phyloP scores from a whole-genome alignment of 2,888 invertebrate genomes.

The Ernsta delagoae region DNA sequence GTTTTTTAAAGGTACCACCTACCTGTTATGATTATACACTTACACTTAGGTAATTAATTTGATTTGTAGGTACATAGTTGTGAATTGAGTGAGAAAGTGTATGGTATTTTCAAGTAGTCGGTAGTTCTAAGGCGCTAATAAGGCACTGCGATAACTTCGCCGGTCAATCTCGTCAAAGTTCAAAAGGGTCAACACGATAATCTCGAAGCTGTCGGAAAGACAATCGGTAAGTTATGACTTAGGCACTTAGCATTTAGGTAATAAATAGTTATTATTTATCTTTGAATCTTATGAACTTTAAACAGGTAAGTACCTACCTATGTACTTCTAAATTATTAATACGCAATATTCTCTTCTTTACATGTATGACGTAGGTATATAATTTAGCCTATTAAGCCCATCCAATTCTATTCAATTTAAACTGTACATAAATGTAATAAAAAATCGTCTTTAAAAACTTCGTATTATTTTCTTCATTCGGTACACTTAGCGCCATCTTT shows the following conservation, averaged over 20 bases:
- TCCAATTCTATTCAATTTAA: no score
- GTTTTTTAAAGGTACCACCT: neutral
- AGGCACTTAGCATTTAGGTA: constrained; percentile 29
- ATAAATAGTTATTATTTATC: constrained; percentile 12
- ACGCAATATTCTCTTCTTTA: no score
- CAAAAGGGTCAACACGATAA: constrained; percentile 33
- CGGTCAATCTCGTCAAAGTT: constrained; percentile 28
- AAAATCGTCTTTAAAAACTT: neutral
- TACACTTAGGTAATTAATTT: neutral
- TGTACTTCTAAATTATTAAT: no score
- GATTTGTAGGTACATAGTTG: neutral
- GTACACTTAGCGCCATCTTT: constrained; percentile 66
- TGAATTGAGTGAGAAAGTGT: neutral
- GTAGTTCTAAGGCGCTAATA: constrained; percentile 8
- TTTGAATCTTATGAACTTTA: neutral
- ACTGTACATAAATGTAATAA: no score
- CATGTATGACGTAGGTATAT: no score
- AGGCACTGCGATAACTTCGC: constrained; percentile 16
- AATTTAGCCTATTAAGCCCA: no score
- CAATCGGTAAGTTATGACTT: constrained; percentile 33
- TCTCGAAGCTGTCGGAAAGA: constrained; percentile 25
- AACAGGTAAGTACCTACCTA: neutral
- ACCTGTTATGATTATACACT: no score
- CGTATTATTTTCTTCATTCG: constrained; percentile 33
- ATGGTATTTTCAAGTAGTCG: neutral